phyloP scores from a whole-genome alignment of 2,797 vertebrate genomes.

The Liparis tanakae region DNA sequence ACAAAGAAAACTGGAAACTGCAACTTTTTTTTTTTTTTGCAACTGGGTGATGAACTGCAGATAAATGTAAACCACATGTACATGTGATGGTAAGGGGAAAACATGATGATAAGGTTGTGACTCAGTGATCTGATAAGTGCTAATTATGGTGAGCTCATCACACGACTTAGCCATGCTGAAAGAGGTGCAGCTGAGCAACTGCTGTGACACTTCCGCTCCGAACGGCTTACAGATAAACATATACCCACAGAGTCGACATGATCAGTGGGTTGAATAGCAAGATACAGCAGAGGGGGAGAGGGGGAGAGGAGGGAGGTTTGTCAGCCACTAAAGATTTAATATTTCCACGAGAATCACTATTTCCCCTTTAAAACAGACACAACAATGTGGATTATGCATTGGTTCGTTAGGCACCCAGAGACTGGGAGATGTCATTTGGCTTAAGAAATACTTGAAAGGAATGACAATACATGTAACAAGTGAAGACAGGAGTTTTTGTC shows the following conservation, averaged over 20 bases:
- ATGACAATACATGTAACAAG: not conserved
- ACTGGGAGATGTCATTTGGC: not conserved
- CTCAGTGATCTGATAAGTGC: slow-evolving; percentile 50
- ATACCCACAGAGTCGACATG: slow-evolving; percentile 4
- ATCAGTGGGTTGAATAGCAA: slow-evolving; percentile 17
- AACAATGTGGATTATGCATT: not conserved
- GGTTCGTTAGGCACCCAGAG: not conserved
- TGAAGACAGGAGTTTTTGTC: not conserved
- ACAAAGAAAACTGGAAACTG: slow-evolving; percentile 40
- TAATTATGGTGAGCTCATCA: slow-evolving; percentile 37
- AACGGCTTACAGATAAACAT: slow-evolving; percentile 22
- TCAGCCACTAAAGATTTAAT: not conserved
- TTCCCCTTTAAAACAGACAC: not conserved
- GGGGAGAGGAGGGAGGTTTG: slow-evolving; percentile 6
- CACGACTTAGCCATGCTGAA: slow-evolving; percentile 24
- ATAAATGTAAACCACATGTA: slow-evolving; percentile 31
- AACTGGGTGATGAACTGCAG: slow-evolving; percentile 40
- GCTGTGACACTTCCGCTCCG: slow-evolving; percentile 23
- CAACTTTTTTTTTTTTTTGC: slow-evolving; percentile 29
- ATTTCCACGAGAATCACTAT: not conserved
- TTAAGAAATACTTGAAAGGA: not conserved
- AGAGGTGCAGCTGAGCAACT: slow-evolving; percentile 20
- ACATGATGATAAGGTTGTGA: slow-evolving; percentile 26
- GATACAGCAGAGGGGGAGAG: not conserved
- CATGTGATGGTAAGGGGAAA: slow-evolving; percentile 22